Conservation (phyloP, 1,140 invertebrate species). For the Spodoptera frugiperda region DNA sequence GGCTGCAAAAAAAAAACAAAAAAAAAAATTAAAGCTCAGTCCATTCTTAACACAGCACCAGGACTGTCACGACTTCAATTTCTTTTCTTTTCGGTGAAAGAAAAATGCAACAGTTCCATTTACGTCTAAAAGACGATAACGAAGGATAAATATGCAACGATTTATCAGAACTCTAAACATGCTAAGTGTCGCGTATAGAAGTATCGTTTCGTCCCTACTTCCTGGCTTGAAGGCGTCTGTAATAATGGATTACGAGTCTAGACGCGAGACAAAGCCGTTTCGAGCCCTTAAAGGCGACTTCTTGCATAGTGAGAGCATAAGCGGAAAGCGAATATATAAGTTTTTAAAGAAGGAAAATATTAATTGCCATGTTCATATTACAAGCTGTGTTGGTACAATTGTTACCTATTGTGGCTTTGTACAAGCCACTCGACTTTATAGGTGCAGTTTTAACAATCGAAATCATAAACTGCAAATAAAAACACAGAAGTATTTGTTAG, state of each 20-base stretch:
- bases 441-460: no score
- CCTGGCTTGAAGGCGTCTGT: constrained; percentile 67
- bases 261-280: constrained; percentile 77
- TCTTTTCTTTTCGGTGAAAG: constrained; percentile 53
- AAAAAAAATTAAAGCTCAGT: neutral
- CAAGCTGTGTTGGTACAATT: no score
- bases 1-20: neutral
- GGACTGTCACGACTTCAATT: constrained; percentile 19
- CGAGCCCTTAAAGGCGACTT: constrained; percentile 59
- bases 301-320: constrained; percentile 49
- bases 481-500: no score
- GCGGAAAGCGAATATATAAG: neutral
- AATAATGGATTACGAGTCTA: constrained; percentile 83
- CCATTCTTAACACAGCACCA: neutral
- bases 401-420: no score
- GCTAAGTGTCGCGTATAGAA: constrained; percentile 75
- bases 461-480: no score
- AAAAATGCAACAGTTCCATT: constrained; percentile 78
- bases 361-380: neutral
- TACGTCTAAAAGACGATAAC: constrained; percentile 69
- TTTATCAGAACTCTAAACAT: constrained; percentile 81
- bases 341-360: neutral
- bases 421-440: no score
- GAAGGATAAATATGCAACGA: constrained; percentile 68
- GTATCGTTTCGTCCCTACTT: constrained; percentile 65